Base-by-base conservation (phyloP, 1,140 invertebrate genomes). In the Zophobas morio region DNA sequence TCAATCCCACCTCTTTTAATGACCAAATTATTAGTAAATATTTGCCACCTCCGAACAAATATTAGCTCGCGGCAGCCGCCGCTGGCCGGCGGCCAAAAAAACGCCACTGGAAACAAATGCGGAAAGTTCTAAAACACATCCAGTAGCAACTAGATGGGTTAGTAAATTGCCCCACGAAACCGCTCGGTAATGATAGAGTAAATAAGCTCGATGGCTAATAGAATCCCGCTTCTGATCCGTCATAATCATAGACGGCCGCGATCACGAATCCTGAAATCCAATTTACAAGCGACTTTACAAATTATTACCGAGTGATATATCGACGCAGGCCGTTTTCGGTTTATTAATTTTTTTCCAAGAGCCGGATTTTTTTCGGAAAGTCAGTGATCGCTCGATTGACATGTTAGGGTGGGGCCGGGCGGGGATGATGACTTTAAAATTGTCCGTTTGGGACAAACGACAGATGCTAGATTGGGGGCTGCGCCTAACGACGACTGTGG, bases 61-160 rank as follows among this genome's bases (percentile, higher is more conserved):
- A 20, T 36, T 63, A 1, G 4, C n/a, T 63, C 35, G 2, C 6
- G 70, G 34, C 35, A 46, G 51, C 35, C 8, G 40, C 35, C 6
- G 37, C n/a, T 35, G 8, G 2, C 32, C n/a, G 34, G n/a, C 4
- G 49, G 49, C 32, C 34, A 4, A n/a, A 49, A 74, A 57, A 74
- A 74, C 35, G 51, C 3, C 6, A 6, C 6, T 71, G 6, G 47
- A 42, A 54, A 42, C 72, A 20, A 20, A 20, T 20, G 49, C 49
- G 49, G 49, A 51, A 51, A 51, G 49, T 51, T 20, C 49, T 51
- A 4, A 53, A 63, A 63, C n/a, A 75, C 42, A 51, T 75, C 70
- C 80, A 75, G 80, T 81, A 81, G 80, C 80, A 80, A 81, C 76
- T 60, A 81, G 78, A 75, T 78, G 70, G 71, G 74, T 80, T 72